Percentiles rank a stretch among this genome's conserved stretches.
These are phyloP conservation scores for Eudorcas thomsonii DNA, from an alignment of 2,113 vertebrate genomes.

Conservation along the genomic window DNA sequence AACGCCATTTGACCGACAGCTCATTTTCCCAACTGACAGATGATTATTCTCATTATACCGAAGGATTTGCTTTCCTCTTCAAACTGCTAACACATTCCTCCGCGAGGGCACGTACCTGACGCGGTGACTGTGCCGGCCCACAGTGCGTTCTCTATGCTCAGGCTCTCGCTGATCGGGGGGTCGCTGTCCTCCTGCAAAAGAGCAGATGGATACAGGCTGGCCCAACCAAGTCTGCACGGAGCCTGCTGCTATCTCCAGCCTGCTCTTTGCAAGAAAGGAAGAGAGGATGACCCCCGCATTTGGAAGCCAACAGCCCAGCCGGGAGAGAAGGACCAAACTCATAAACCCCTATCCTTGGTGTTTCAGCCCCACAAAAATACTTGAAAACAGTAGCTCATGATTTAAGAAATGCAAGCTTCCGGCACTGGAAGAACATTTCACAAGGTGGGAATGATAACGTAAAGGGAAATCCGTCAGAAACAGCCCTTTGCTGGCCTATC, in stretches of 20 bases:
- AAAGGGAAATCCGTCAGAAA: accelerated
- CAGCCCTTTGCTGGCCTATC: not conserved
- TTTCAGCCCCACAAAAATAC: not conserved
- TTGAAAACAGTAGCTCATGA: accelerated
- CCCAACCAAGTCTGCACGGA: accelerated
- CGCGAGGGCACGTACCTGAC: slow-evolving; percentile 85
- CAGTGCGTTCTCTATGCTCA: slow-evolving; percentile 97
- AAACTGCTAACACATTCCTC: slow-evolving; percentile 81
- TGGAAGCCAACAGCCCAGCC: not conserved
- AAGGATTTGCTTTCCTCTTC: slow-evolving; percentile 60
- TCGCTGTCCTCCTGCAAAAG: slow-evolving; percentile 94
- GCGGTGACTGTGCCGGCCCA: slow-evolving; percentile 98
- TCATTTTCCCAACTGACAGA: slow-evolving; percentile 78
- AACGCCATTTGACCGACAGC: slow-evolving; percentile 64
- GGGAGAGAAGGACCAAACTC: no score
- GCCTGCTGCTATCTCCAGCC: not conserved
- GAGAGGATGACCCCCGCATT: accelerated
- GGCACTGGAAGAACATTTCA: not conserved
- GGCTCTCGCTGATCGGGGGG: slow-evolving; percentile 94
- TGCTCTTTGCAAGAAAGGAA: not conserved
- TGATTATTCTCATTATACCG: slow-evolving; percentile 77
- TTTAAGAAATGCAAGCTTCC: not conserved
- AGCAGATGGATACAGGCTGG: not conserved
- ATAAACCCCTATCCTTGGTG: accelerated
- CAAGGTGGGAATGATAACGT: not conserved